These are phyloP conservation scores for Brachionus asplanchnoidis DNA, from an alignment of 1,140 invertebrate genomes.

Conservation along the genomic window DNA sequence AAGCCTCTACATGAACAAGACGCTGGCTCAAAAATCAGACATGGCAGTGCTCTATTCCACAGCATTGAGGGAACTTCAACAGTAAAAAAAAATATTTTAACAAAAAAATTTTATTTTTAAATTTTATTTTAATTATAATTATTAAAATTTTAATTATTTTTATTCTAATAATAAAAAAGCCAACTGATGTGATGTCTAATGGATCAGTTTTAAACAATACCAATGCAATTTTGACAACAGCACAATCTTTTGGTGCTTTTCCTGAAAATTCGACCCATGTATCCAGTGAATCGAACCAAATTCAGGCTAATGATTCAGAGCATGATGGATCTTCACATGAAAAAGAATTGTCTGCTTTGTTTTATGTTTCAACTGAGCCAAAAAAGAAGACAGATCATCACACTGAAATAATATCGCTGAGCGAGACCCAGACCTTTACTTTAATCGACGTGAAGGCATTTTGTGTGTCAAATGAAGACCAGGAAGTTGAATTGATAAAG, in stretches of 20 bases:
- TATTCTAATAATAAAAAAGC: constrained; percentile 3
- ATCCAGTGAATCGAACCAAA: constrained; percentile 28
- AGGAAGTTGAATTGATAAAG: constrained; percentile 48
- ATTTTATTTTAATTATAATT: not conserved
- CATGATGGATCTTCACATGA: not conserved
- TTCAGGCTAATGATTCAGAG: not conserved
- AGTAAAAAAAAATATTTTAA: not conserved
- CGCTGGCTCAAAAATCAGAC: not conserved
- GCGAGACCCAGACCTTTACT: constrained; percentile 54
- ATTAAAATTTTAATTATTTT: no score
- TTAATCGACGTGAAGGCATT: constrained; percentile 52
- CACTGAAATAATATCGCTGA: constrained; percentile 49
- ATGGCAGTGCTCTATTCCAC: constrained; percentile 39
- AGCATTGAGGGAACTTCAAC: constrained; percentile 39
- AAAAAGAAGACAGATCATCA: constrained; percentile 42
- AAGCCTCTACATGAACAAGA: constrained; percentile 20
- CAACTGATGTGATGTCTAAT: constrained; percentile 27
- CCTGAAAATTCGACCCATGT: constrained; percentile 32
- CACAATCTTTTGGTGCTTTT: constrained; percentile 31
- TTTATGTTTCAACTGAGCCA: not conserved
- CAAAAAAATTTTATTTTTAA: not conserved
- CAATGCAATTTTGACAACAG: constrained; percentile 26
- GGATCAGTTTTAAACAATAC: constrained; percentile 28
- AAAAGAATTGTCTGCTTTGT: not conserved
- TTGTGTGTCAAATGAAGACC: constrained; percentile 50